Base-by-base conservation (phyloP, 53 echinoderm and acorn worm genomes). In the Arbacia lixula region DNA sequence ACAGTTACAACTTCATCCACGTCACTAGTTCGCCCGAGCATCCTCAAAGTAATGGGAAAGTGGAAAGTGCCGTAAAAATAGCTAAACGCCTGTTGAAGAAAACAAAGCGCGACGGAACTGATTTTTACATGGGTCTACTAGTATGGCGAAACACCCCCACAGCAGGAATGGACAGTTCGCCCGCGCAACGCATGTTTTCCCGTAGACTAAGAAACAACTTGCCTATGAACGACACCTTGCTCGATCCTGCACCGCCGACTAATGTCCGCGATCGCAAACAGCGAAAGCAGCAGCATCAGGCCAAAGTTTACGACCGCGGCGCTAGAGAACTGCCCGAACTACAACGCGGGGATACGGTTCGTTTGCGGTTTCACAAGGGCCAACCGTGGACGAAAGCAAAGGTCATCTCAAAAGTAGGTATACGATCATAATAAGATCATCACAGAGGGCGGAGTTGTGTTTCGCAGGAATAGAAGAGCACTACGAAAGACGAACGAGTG, bases 381-480 rank as follows among this genome's bases (percentile, higher is more conserved):
- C 24, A 26, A 5, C 14, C 27, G 9, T 73, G 43, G 85, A 41
- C 38, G 35, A 73, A 85, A 74, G 85, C 42, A 1, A 29, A 60
- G 42, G 73, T 85, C 5, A 38, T 40, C 19, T 29, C 12, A 16
- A 21, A 61, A 42, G 73, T 40, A 21, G 72, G 30, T 2, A 50
- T 72, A 26, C 74, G 91, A 63, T 91, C 92, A 1, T 92, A 88
- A 82, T 62, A 37, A 62, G 34, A 58, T 92, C 12, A 43, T 17
- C 41, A 88, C 86, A 9, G 85, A 88, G 53, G 33, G 65, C 36
- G 88, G 88, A 30, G 64, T 72, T 17, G 65, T 63, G 6, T 85
- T 64, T 25, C 66, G 86, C 24, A 68, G 87, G 12, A 87, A 93
- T 49, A 61, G 87, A 25, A 78, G 58, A 60, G 84, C 86, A 12